Evolutionary conservation across 2,888 invertebrate genomes (phyloP), one percentile per base, ranked within the genome.

Genomic region (Exocentrus adspersus): DNA sequence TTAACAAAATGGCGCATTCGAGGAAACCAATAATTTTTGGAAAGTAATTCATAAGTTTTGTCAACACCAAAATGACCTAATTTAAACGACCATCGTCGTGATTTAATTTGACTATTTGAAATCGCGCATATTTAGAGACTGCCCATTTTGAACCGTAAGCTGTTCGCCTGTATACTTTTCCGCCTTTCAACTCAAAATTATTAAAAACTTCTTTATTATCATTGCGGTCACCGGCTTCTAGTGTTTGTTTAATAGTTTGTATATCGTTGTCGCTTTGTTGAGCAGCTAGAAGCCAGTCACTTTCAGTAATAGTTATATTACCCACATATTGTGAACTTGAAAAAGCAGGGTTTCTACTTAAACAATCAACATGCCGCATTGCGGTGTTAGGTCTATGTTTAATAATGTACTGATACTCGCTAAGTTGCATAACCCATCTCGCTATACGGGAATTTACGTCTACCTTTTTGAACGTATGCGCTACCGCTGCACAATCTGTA

Each of bases 401-500:
- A 5, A 68, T 61, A 32, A 58, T 37, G 17, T 30, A 69, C 7
- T 45, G 14, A 42, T 43, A 69, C 24, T 69, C 60, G 6, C 30
- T 28, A 5, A 67, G 17, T 6, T 43, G 14, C 17, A 70, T 17
- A 28, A 63, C 50, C 68, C 65, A 68, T 4, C 64, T 24, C 1
- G 57, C 68, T 7, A 70, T 45, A 1, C 68, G 50, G 2, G 42
- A 20, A 61, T 65, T 68, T 6, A 68, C 6, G 3, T 48, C 24
- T 21, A n/a, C n/a, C 17, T 48, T 53, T 68, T 65, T 30, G 20
- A 68, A 65, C 2, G 62, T 42, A 37, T 46, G 54, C 14, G 53
- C 6, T 21, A 32, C 63, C 9, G 61, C 54, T 10, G 32, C 30
- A 58, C 74, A 75, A 50, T 79, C 78, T 5, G 78, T 78, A 1